Conservation (phyloP, 1,140 invertebrate species). For the Panagrolaimus sp. region DNA sequence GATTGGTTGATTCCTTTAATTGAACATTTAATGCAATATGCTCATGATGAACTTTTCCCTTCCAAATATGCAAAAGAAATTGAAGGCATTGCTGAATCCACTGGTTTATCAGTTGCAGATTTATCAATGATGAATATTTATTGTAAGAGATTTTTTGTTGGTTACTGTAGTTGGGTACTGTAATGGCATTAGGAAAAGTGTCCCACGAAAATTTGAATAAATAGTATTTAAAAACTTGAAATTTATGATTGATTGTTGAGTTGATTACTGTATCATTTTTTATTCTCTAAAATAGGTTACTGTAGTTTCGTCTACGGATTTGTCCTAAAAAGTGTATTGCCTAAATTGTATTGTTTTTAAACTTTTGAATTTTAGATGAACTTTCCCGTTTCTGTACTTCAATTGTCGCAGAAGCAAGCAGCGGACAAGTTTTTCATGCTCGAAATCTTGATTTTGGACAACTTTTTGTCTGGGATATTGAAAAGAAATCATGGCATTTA, state of each 20-base stretch:
- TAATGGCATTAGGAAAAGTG: too few species aligned
- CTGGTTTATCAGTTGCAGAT: constrained; percentile 24
- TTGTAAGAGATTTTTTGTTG: not conserved
- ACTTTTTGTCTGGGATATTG: constrained; percentile 63
- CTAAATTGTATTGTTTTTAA: not conserved
- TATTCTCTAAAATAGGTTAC: too few species aligned
- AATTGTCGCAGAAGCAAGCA: constrained; percentile 63
- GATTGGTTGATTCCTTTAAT: constrained; percentile 26
- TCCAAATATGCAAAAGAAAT: constrained; percentile 27
- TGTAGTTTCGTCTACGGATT: too few species aligned
- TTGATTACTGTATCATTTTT: too few species aligned
- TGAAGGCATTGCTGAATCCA: constrained; percentile 24
- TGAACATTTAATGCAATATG: constrained; percentile 6
- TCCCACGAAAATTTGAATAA: too few species aligned
- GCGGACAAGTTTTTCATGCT: constrained; percentile 62
- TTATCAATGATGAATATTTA: constrained; percentile 32
- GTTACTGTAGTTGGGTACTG: not conserved
- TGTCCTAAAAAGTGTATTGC: not conserved
- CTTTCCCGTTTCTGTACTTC: constrained; percentile 67
- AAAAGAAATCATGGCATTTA: constrained; percentile 61
- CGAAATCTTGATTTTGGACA: constrained; percentile 67
- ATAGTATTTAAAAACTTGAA: too few species aligned
- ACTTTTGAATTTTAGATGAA: constrained; percentile 62
- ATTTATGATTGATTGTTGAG: too few species aligned
- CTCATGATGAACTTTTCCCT: constrained; percentile 23